Conservation (phyloP, 2,113 vertebrate genomes). For the Physeter macrocephalus region DNA sequence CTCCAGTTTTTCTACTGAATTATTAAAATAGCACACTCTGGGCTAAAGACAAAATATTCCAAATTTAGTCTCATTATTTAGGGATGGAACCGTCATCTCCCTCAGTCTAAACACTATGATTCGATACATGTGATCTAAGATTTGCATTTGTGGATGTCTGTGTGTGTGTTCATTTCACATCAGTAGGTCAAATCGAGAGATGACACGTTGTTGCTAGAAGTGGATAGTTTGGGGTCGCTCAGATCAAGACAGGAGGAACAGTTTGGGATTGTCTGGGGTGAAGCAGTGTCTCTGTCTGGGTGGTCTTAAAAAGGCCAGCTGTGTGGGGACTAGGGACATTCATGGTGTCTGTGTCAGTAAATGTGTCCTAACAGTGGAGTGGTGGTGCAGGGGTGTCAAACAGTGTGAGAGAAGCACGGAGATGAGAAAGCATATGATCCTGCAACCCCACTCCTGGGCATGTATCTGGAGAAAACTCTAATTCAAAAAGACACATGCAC, state of each 20-base stretch:
- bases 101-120: background rate
- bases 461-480: too few relatives aligned
- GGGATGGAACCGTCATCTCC: background rate
- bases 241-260: background rate
- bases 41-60: background rate
- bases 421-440: background rate
- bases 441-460: too few relatives aligned
- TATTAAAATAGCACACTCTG: background rate
- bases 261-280: background rate
- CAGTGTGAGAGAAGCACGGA: accelerated
- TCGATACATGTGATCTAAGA: background rate
- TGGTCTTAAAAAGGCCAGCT: background rate
- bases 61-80: background rate
- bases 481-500: too few relatives aligned
- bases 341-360: background rate
- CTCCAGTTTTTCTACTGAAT: background rate
- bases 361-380: too few relatives aligned
- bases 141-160: background rate
- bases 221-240: background rate
- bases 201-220: background rate
- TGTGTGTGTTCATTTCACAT: background rate
- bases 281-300: background rate
- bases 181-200: background rate
- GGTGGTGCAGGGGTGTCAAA: too few relatives aligned
- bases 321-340: background rate